Conservation (phyloP, 2,888 invertebrate genomes). For the Orthonevra nobilis region DNA sequence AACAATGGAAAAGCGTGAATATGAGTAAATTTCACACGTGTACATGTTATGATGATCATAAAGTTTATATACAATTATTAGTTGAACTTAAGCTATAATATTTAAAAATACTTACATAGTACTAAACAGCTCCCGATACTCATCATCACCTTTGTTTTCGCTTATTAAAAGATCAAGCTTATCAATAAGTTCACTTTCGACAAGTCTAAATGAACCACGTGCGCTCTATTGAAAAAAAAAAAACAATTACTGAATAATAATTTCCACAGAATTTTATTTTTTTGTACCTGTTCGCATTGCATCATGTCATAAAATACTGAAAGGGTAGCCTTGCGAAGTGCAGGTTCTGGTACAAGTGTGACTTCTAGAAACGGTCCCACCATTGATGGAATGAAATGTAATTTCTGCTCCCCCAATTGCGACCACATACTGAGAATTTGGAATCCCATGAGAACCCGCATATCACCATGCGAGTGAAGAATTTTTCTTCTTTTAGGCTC, state of each 20-base stretch:
- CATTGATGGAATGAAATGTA: conserved; percentile 94
- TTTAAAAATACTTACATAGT: conserved; percentile 90
- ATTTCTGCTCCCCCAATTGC: conserved; percentile 91
- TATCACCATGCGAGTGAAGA: conserved; percentile 90
- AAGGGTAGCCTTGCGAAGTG: conserved; percentile 92
- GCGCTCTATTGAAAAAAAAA: conserved; percentile 81
- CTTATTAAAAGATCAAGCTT: conserved; percentile 95
- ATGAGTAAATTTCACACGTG: conserved; percentile 59
- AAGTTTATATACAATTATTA: conserved; percentile 52
- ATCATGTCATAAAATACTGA: conserved; percentile 97
- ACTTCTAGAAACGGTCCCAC: conserved; percentile 96
- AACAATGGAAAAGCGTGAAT: conserved; percentile 69
- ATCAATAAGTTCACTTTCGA: conserved; percentile 96
- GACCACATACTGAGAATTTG: conserved; percentile 96
- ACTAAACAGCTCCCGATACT: conserved; percentile 95
- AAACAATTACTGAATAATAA: no score
- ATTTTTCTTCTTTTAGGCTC: conserved; percentile 89
- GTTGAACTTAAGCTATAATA: background rate
- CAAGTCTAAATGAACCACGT: conserved; percentile 92
- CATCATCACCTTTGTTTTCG: conserved; percentile 96
- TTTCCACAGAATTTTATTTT: no score
- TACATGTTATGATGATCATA: conserved; percentile 50
- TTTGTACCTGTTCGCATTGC: conserved; percentile 91
- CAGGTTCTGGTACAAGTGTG: conserved; percentile 92
- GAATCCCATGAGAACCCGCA: conserved; percentile 95